These are phyloP conservation scores for Rhyacophila brunnea DNA, from an alignment of 1,140 invertebrate genomes.

Conservation along the genomic window DNA sequence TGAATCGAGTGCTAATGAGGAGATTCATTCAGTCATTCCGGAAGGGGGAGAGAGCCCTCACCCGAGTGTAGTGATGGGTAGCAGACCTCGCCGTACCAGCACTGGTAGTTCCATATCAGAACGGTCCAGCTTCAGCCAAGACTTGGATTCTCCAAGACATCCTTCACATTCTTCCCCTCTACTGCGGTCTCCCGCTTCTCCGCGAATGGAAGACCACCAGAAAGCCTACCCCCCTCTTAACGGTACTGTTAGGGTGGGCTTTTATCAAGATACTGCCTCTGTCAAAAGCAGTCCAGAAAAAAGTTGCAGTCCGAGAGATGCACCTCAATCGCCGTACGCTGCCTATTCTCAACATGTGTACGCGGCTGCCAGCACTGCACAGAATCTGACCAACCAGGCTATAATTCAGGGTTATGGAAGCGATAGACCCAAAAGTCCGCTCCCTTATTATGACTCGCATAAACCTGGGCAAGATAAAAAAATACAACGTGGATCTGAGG, in stretches of 20 bases:
- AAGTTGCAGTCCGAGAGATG: constrained; percentile 65
- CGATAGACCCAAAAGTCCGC: constrained; percentile 46
- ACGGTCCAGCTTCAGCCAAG: constrained; percentile 72
- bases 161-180: constrained; percentile 66
- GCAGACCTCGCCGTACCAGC: constrained; percentile 63
- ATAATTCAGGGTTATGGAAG: constrained; percentile 46
- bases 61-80: constrained; percentile 39
- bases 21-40: constrained; percentile 37
- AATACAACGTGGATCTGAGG: constrained; percentile 40
- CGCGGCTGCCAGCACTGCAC: constrained; percentile 50
- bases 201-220: constrained; percentile 58
- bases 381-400: constrained; percentile 40
- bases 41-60: constrained; percentile 52
- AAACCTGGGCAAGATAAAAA: constrained; percentile 51
- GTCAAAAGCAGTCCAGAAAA: constrained; percentile 72
- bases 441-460: constrained; percentile 55
- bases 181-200: constrained; percentile 61
- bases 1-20: constrained; percentile 43
- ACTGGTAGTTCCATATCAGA: constrained; percentile 73
- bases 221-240: constrained; percentile 67
- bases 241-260: constrained; percentile 71
- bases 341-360: constrained; percentile 63
- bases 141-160: constrained; percentile 67
- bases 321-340: constrained; percentile 59
- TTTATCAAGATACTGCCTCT: constrained; percentile 75